Conservation (phyloP, 1,140 invertebrate genomes). For the Nephila pilipes region DNA sequence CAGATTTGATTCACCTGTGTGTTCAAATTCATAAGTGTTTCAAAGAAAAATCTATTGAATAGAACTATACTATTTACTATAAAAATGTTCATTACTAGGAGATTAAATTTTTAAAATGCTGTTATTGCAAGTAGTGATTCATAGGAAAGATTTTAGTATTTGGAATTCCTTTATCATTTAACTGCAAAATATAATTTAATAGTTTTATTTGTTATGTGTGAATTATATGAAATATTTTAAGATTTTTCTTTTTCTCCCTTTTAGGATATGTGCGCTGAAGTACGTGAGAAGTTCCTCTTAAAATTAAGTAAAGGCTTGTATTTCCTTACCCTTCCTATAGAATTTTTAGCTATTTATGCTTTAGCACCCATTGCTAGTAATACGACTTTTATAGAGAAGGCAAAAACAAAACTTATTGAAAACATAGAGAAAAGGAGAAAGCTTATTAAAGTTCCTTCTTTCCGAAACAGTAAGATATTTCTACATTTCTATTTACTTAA, state of each 20-base stretch:
- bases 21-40: too few species aligned
- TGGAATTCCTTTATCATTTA: too few species aligned
- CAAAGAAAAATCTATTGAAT: too few species aligned
- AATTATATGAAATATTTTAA: too few species aligned
- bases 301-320: slow-evolving; percentile 95
- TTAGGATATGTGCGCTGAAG: slow-evolving; percentile 68
- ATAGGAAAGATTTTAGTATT: too few species aligned
- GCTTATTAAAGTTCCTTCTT: slow-evolving; percentile 85
- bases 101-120: too few species aligned
- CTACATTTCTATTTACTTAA: not conserved
- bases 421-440: slow-evolving; percentile 95
- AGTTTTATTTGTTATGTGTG: too few species aligned
- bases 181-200: too few species aligned
- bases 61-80: too few species aligned
- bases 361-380: slow-evolving; percentile 92
- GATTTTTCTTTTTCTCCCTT: not conserved
- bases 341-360: slow-evolving; percentile 98
- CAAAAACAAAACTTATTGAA: slow-evolving; percentile 89
- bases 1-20: too few species aligned
- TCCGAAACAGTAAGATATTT: not conserved
- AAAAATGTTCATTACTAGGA: too few species aligned
- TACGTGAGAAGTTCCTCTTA: slow-evolving; percentile 90
- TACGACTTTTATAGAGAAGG: slow-evolving; percentile 86
- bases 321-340: slow-evolving; percentile 87
- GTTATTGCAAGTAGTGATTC: too few species aligned